Percentiles rank a stretch among this genome's conserved stretches.
Evolutionary conservation across 2,113 vertebrate species (phyloP).

Genomic region (Tetrax tetrax): DNA sequence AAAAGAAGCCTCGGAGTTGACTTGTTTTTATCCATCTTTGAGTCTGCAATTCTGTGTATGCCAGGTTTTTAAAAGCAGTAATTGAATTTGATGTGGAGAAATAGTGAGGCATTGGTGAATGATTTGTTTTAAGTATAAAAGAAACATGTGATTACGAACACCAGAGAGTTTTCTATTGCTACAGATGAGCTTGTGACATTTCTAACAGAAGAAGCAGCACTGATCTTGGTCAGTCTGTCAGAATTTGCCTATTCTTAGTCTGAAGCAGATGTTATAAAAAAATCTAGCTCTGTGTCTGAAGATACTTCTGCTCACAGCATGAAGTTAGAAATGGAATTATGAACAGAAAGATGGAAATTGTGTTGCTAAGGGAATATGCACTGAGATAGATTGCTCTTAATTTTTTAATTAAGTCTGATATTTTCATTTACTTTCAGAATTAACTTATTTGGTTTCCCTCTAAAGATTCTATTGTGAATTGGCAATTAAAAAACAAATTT

Average conservation of each 20-base stretch:
- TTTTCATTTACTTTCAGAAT: background rate
- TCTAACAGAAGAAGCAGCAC: background rate
- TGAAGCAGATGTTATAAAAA: background rate
- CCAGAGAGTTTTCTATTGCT: background rate
- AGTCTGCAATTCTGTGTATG: background rate
- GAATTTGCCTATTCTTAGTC: background rate
- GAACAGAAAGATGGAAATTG: background rate
- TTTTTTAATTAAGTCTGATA: background rate
- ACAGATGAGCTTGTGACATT: background rate
- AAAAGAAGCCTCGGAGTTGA: background rate
- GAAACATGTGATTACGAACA: background rate
- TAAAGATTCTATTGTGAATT: background rate
- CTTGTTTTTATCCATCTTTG: background rate
- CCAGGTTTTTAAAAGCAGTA: background rate
- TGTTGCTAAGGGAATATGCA: background rate
- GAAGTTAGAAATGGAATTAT: background rate
- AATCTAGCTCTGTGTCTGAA: background rate
- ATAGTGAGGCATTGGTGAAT: background rate
- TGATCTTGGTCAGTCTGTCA: background rate
- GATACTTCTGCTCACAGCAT: background rate
- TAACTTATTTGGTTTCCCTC: background rate
- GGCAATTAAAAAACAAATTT: background rate
- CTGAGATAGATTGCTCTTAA: background rate
- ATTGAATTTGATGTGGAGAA: background rate
- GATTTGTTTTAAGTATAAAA: background rate